Base-by-base conservation (phyloP, 2,888 invertebrate species). In the Ophioninae sp. region DNA sequence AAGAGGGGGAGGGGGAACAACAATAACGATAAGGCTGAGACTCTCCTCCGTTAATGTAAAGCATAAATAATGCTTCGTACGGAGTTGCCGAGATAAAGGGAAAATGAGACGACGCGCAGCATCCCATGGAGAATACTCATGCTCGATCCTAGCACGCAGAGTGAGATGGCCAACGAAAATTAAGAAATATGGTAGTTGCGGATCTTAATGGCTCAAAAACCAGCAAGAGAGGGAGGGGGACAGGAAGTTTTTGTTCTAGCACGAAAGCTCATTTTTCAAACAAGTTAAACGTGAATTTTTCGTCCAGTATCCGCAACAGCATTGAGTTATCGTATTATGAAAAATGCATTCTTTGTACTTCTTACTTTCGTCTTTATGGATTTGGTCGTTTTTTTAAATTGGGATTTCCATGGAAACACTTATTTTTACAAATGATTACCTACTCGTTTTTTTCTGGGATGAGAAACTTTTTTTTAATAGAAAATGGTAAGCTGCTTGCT, bases 11-110 rank as follows among this genome's bases (percentile, higher is more conserved):
- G 51, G 71, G 56, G 58, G 71, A 77, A 84, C 82, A 82, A 85
- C 79, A 81, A 84, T 85, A 82, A 85, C 79, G 80, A 82, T 84
- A 84, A 84, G 78, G 74, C 59, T 9, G 67, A 71, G 79, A 22
- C 79, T 63, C 44, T 41, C 61, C 67, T 44, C 72, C 37, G 64
- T 74, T 84, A 82, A 83, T 85, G 78, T 75, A 79, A 65, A 59
- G 64, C 71, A 83, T 78, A 85, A 83, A 83, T 83, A 83, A 85
- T 68, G 58, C 71, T 77, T 63, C 59, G 17, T 41, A 74, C 67
- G 65, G 22, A 73, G 30, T 39, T 58, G 44, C 23, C 68, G 20
- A 39, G 30, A 72, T 61, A 30, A 51, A 51, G 9, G 1, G 3
- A 7, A 37, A 17, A 65, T 68, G 51, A 44, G 41, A 17, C 41